Evolutionary conservation across 2,113 vertebrate genomes (phyloP), one percentile per base, ranked within the genome.

Genomic region (Chauna torquata): DNA sequence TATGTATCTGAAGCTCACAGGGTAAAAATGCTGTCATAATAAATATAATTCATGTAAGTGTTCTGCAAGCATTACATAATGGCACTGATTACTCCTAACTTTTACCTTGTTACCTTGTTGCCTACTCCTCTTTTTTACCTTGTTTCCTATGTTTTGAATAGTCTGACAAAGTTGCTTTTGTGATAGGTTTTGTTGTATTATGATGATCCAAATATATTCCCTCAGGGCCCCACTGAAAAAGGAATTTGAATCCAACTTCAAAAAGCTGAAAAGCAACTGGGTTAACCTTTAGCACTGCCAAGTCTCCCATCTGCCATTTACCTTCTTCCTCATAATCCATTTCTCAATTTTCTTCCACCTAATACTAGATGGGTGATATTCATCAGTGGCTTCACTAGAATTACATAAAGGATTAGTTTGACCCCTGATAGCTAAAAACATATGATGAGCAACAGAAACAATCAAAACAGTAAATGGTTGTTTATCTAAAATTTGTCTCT

Each of bases 251-350:
- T 85, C 65, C 40, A 88, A 5, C 30, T 78, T 70, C 55, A 80
- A 88, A 81, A 58, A 90, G 58, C 40, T 61, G 34, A 82, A 96
- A 88, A 88, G 79, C 23, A 92, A 88, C 93, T 62, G 49, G 40
- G 8, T 76, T 86, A 83, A 86, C 66, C 44, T 93, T 85, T 52
- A 87, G 38, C 0, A 0, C 20, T 82, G 30, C 36, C 40, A 93
- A 86, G 19, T 44, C 19, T 90, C 49, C 34, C 18, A 66, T 36
- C 20, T 57, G 44, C 45, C 36, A 86, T 62, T 90, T 80, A 93
- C 8, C 24, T 42, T 90, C 24, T 68, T 87, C 32, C 30, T 80
- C 62, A 66, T 23, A 83, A 93, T 61, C 9, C 30, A 62, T 55
- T 86, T 42, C 30, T 49, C 23, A 76, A 8, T 86, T 57, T 80